phyloP scores from a whole-genome alignment of 1,140 invertebrate species.

The Cepaea nemoralis region DNA sequence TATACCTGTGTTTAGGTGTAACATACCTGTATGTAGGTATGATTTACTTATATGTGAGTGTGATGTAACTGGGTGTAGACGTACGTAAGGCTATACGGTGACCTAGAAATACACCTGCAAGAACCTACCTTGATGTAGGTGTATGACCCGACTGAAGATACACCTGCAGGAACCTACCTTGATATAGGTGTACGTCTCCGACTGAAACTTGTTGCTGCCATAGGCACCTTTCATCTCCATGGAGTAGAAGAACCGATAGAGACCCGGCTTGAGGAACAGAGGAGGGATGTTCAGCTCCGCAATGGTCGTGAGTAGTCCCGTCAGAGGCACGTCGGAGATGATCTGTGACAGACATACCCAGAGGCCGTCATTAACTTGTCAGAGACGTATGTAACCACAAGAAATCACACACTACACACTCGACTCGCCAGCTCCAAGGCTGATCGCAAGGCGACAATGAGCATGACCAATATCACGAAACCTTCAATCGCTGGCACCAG shows the following conservation, averaged over 20 bases:
- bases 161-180: conserved; percentile 35
- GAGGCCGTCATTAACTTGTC: no score
- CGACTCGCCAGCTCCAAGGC: no score
- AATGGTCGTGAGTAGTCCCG: conserved; percentile 43
- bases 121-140: conserved; percentile 3
- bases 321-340: conserved; percentile 35
- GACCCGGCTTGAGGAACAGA: conserved; percentile 56
- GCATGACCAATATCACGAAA: no score
- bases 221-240: conserved; percentile 50
- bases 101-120: no score
- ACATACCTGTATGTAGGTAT: not conserved
- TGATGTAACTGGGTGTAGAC: conserved; percentile 1
- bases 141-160: not conserved
- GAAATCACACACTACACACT: no score
- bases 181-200: conserved; percentile 25
- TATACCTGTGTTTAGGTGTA: no score
- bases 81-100: no score
- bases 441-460: no score
- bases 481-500: no score
- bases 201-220: conserved; percentile 22
- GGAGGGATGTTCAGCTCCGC: conserved; percentile 60
- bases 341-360: no score
- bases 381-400: no score
- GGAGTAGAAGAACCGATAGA: conserved; percentile 61
- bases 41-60: not conserved